Evolutionary conservation across 2,797 vertebrate species (phyloP).

Genomic region (Mycteria americana): DNA sequence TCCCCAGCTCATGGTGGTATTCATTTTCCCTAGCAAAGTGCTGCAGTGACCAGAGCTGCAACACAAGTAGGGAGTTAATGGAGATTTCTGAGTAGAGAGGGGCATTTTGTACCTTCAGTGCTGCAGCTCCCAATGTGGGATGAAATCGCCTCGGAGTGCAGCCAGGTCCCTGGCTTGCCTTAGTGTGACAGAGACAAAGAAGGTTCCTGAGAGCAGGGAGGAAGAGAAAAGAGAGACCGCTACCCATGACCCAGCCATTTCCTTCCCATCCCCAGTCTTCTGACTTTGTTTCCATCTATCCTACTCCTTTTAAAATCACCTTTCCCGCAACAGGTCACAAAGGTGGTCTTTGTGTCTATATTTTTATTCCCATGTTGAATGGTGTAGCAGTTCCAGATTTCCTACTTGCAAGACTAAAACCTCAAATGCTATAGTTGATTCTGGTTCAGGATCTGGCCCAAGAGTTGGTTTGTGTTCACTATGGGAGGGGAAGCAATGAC

Average conservation of each 20-base stretch:
- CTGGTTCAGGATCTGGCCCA: neutral
- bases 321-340: neutral
- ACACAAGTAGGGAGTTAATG: neutral
- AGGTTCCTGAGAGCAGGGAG: neutral
- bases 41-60: neutral
- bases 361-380: neutral
- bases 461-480: neutral
- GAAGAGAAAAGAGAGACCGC: neutral
- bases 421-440: neutral
- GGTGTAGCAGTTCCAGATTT: neutral
- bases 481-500: accelerated
- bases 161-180: neutral
- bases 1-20: neutral
- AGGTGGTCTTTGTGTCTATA: neutral
- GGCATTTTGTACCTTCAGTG: neutral
- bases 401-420: neutral
- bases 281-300: neutral
- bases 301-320: neutral
- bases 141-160: accelerated
- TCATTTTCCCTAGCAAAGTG: neutral
- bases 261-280: accelerated
- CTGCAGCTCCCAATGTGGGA: neutral
- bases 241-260: neutral
- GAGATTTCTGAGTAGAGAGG: neutral
- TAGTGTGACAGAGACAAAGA: neutral